phyloP scores from a whole-genome alignment of 2,113 vertebrate species.

The Silurus asotus region DNA sequence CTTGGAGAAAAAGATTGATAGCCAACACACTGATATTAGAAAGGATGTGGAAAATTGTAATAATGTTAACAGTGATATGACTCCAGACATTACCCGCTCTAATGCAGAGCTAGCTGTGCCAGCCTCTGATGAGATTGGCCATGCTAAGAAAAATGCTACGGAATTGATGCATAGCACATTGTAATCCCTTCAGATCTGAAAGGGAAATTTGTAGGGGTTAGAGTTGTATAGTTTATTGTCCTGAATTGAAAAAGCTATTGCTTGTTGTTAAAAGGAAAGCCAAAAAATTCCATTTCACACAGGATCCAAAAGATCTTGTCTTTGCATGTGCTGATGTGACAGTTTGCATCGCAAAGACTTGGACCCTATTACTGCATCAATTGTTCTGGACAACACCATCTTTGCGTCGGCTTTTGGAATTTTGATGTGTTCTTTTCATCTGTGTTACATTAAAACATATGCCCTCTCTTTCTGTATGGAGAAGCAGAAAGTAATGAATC shows the following conservation, averaged over 20 bases:
- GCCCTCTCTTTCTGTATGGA: neutral
- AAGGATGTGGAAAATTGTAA: constrained; percentile 16
- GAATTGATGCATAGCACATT: constrained; percentile 53
- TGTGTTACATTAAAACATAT: neutral
- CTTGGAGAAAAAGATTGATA: constrained; percentile 15
- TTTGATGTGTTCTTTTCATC: neutral
- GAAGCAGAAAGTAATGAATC: constrained; percentile 10
- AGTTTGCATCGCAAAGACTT: neutral
- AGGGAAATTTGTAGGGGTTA: neutral
- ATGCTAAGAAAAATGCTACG: constrained; percentile 15
- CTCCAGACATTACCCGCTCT: constrained; percentile 21
- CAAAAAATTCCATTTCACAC: neutral
- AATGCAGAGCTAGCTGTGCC: constrained; percentile 19
- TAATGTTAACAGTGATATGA: neutral
- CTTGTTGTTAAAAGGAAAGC: neutral
- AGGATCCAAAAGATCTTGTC: neutral
- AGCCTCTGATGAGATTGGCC: neutral
- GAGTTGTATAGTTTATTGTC: constrained; percentile 2
- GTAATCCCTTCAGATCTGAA: constrained; percentile 20
- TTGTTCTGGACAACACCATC: constrained; percentile 8
- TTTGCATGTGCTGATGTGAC: constrained; percentile 4
- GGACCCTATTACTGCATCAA: neutral
- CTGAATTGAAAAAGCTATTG: neutral
- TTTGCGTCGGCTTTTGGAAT: neutral
- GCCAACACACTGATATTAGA: constrained; percentile 19